Evolutionary conservation across 2,797 vertebrate genomes (phyloP), one percentile per base, ranked within the genome.

Genomic region (Melanotaenia nigrans): DNA sequence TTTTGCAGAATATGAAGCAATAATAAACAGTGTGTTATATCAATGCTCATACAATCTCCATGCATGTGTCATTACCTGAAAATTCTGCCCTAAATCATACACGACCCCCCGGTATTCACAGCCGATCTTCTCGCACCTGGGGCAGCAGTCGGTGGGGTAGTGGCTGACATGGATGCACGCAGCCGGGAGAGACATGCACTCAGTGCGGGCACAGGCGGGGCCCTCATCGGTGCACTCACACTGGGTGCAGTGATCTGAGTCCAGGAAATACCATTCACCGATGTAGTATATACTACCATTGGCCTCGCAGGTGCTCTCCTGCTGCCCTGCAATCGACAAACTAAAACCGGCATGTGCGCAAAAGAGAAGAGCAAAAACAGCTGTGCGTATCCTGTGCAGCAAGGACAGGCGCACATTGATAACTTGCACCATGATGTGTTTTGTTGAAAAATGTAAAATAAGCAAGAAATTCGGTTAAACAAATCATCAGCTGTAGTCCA

Each of bases 141-240:
- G 94, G 81, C 96, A 96, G 92, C 96, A 96, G 92, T 96, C 95
- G 18, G 89, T 94, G 64, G 95, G 96, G 85, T 96, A 96, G 89
- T 95, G 94, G 90, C 95, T 96, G 70, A 96, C 94, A 62, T 97
- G 96, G 91, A 96, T 95, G 92, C 96, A 96, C 11, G 94, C 94
- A 2, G 94, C 92, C 7, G 95, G 95, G 45, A 95, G 88, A 24
- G 92, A 88, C 62, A 92, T 93, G 91, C 94, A 96, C 77, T 95
- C 92, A 0, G 94, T 95, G 83, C 91, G 88, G 64, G 93, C 91
- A 42, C 95, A 96, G 0, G 85, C 78, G 0, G 95, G 85, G 10
- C 95, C 95, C 24, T 93, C 94, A 0, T 82, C 10, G 0, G 95
- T 96, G 84, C 96, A 96, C 78, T 96, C 95, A 51, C 95, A 95